Base-by-base conservation (phyloP, 2,113 vertebrate genomes). In the Sander vitreus region DNA sequence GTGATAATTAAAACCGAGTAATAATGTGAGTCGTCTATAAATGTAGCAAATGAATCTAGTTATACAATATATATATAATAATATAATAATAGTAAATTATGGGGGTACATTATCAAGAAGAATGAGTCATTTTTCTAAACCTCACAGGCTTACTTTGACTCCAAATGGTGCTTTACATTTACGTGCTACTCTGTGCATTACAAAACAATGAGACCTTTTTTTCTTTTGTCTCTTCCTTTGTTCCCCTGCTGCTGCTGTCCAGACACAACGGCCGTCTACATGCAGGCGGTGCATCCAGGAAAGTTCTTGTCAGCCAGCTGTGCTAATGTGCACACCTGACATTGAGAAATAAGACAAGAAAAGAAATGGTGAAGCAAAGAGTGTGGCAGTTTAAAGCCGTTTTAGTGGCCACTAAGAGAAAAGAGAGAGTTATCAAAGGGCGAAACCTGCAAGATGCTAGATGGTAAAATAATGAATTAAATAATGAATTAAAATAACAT, bases 251-350 rank as follows among this genome's bases (percentile, higher is more conserved):
- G 66, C 77, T 72, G 81, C 85, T 79, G 80, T 66, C 82, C 92
- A 93, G 90, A 93, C 91, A 93, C 91, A 89, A 93, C 89, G 74
- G 77, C 48, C 18, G 73, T 83, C 80, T 84, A 62, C 73, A 69
- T 53, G 58, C 73, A 72, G 57, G 54, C 60, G 7, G 21, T 63
- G 81, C 74, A 77, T 50, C 70, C 76, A 80, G 73, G 27, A 83
- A 90, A 90, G 83, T 89, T 93, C 81, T 25, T 45, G 53, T 67
- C 64, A 75, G 60, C 25, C 51, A 25, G 19, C n/a, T 7, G 0
- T 55, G 7, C 33, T 15, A 33, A 13, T 73, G 19, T 60, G 25
- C 9, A 62, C 48, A 73, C 62, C 73, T 80, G n/a, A 53, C 12
- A 69, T 1, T 57, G n/a, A 50, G 12, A 16, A 54, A 23, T 23